Evolutionary conservation across 2,888 invertebrate genomes (phyloP).

Genomic region (Cerastis leucographa): DNA sequence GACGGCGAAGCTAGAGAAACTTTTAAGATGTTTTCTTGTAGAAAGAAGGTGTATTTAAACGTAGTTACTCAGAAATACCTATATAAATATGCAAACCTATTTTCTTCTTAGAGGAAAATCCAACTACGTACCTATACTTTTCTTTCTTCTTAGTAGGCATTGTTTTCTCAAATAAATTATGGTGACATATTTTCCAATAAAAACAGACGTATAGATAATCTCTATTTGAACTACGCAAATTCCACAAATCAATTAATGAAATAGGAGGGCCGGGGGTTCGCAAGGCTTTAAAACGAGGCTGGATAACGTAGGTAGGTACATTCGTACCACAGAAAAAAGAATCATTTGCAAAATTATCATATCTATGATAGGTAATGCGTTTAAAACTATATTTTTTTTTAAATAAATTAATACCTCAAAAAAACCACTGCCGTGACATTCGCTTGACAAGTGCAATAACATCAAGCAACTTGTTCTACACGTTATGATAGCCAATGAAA

Average conservation of each 20-base stretch:
- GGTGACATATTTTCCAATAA: neutral
- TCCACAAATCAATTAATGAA: neutral
- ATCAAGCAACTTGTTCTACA: neutral
- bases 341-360: too few relatives aligned
- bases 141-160: neutral
- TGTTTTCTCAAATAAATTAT: neutral
- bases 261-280: too few relatives aligned
- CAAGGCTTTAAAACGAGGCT: neutral
- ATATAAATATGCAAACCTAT: neutral
- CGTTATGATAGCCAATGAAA: neutral
- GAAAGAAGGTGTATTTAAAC: neutral
- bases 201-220: neutral
- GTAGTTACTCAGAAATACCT: too few relatives aligned
- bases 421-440: neutral
- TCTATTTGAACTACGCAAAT: neutral
- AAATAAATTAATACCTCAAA: neutral
- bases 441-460: slow-evolving; percentile 11
- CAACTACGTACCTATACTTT: neutral
- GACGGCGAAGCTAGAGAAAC: slow-evolving; percentile 38
- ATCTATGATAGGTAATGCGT: neutral
- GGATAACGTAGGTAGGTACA: neutral
- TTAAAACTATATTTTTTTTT: neutral
- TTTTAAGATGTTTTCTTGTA: slow-evolving; percentile 1
- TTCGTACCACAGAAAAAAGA: too few relatives aligned
- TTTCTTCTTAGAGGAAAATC: neutral